Conservation (phyloP, 2,888 invertebrate genomes). For the Acanthococcus lagerstroemiae region DNA sequence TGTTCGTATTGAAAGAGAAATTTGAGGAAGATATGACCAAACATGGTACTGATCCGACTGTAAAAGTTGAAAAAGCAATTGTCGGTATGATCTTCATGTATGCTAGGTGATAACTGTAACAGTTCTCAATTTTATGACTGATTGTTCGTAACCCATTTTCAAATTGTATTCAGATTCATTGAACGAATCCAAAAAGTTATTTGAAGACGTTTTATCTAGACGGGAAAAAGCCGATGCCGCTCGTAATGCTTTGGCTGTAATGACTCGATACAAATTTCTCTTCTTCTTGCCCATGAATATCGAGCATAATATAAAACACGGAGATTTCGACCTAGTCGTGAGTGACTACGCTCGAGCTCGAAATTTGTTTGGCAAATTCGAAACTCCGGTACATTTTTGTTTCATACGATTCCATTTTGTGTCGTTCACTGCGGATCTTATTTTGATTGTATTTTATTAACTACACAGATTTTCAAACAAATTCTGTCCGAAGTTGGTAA, state of each 20-base stretch:
- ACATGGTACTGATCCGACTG: slow-evolving; percentile 64
- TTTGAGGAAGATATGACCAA: slow-evolving; percentile 66
- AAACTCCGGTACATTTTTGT: slow-evolving; percentile 60
- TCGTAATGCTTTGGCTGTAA: slow-evolving; percentile 81
- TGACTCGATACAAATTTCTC: slow-evolving; percentile 87
- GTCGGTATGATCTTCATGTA: slow-evolving; percentile 49
- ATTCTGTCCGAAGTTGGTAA: slow-evolving; percentile 86
- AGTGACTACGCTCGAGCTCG: slow-evolving; percentile 95
- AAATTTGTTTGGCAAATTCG: slow-evolving; percentile 87
- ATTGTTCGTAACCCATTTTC: slow-evolving; percentile 3
- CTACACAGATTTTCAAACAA: slow-evolving; percentile 62
- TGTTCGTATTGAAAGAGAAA: slow-evolving; percentile 67
- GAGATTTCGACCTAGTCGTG: slow-evolving; percentile 93
- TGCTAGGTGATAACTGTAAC: background rate
- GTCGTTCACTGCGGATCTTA: too few species aligned
- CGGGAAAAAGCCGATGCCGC: slow-evolving; percentile 94
- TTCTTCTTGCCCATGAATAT: slow-evolving; percentile 93
- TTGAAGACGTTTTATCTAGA: slow-evolving; percentile 81
- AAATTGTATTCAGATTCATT: slow-evolving; percentile 60
- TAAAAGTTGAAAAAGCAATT: slow-evolving; percentile 67
- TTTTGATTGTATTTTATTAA: background rate
- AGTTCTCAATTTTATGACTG: background rate
- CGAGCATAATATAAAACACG: slow-evolving; percentile 82
- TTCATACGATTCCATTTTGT: background rate
- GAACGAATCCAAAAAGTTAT: slow-evolving; percentile 79